Conservation (phyloP, 2,888 invertebrate species). For the Adineta ricciae region DNA sequence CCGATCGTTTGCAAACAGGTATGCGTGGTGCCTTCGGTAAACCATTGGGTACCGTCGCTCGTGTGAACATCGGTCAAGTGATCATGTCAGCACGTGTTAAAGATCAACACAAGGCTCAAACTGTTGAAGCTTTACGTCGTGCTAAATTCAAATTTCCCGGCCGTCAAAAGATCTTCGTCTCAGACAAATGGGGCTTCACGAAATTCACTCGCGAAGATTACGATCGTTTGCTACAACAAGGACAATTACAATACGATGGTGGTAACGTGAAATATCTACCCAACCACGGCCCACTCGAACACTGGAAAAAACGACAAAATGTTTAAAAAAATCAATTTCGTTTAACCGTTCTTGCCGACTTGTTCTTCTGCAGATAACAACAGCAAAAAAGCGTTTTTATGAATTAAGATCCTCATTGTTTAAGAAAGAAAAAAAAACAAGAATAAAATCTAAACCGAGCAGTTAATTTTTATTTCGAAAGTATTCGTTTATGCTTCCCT, state of each 20-base stretch:
- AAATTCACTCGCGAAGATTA: conserved; percentile 84
- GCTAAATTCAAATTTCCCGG: conserved; percentile 99
- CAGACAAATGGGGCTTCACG: conserved; percentile 98
- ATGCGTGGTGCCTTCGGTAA: conserved; percentile 95
- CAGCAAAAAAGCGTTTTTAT: neutral
- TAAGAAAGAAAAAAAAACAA: neutral
- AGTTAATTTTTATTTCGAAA: neutral
- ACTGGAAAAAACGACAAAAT: conserved; percentile 66
- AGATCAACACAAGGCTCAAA: conserved; percentile 86
- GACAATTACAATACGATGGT: conserved; percentile 77
- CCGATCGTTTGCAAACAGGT: conserved; percentile 99
- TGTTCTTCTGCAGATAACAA: conserved; percentile 1
- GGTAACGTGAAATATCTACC: conserved; percentile 87
- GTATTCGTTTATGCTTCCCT: too few species aligned
- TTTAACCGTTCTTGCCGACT: neutral
- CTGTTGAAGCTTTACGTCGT: conserved; percentile 92
- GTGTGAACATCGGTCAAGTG: conserved; percentile 93
- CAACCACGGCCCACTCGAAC: conserved; percentile 80
- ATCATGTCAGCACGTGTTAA: conserved; percentile 95
- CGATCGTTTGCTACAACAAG: conserved; percentile 70
- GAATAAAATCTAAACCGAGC: neutral
- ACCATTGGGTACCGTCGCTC: conserved; percentile 97
- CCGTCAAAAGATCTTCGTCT: conserved; percentile 95
- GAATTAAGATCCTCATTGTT: neutral
- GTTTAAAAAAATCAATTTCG: conserved; percentile 22